Evolutionary conservation across 2,888 invertebrate genomes (phyloP).

Genomic region (Drosophila imparisetae): DNA sequence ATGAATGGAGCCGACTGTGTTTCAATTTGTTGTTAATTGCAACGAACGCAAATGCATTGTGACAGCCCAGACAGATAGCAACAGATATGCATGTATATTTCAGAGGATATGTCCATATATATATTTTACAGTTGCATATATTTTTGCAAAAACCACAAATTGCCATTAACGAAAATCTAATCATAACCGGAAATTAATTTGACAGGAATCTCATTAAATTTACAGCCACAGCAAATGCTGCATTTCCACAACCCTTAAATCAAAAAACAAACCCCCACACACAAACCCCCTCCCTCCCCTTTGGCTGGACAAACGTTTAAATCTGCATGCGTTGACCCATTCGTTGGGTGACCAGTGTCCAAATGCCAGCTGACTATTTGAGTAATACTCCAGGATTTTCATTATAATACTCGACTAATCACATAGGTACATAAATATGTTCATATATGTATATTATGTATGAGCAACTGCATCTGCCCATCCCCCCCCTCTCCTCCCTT

Average conservation of each 20-base stretch:
- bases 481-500: slow-evolving; percentile 30
- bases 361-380: slow-evolving; percentile 69
- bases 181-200: slow-evolving; percentile 85
- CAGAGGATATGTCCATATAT: not conserved
- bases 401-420: slow-evolving; percentile 77
- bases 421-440: slow-evolving; percentile 19
- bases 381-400: slow-evolving; percentile 75
- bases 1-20: not conserved
- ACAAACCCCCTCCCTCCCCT: not conserved
- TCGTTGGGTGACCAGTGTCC: slow-evolving; percentile 33
- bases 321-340: slow-evolving; percentile 70
- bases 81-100: slow-evolving; percentile 13
- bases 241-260: slow-evolving; percentile 2
- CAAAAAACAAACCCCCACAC: not conserved
- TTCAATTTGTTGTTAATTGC: slow-evolving; percentile 60
- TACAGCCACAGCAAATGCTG: slow-evolving; percentile 71
- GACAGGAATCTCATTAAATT: slow-evolving; percentile 85
- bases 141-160: slow-evolving; percentile 83
- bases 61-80: slow-evolving; percentile 48
- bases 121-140: slow-evolving; percentile 4
- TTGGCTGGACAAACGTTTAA: slow-evolving; percentile 60
- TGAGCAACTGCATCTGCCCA: slow-evolving; percentile 63
- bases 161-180: slow-evolving; percentile 85
- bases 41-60: slow-evolving; percentile 49
- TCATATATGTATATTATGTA: not conserved